Evolutionary conservation across 2,888 invertebrate genomes (phyloP).

Genomic region (Branchipolynoe longqiensis): DNA sequence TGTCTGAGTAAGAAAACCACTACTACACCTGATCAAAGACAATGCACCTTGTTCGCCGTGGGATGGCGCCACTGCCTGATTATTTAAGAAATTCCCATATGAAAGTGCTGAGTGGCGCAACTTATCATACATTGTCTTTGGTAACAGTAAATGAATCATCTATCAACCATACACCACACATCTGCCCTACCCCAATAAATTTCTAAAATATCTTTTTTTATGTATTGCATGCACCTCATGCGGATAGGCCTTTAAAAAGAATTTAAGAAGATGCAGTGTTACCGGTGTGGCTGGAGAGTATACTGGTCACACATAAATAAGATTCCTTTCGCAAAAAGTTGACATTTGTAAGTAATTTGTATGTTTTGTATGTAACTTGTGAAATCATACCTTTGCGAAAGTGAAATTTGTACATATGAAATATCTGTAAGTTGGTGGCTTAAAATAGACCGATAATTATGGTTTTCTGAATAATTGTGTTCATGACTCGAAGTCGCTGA

Average conservation of each 20-base stretch:
- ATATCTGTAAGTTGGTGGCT: not conserved
- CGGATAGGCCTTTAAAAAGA: not conserved
- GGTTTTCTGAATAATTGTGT: not conserved
- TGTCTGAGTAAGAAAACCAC: too few relatives aligned
- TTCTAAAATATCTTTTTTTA: not conserved
- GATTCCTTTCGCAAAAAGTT: slow-evolving; percentile 1
- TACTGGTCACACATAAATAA: too few relatives aligned
- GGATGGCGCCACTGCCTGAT: too few relatives aligned
- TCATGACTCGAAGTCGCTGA: not conserved
- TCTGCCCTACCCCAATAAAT: too few relatives aligned
- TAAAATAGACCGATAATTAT: not conserved
- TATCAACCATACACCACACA: too few relatives aligned
- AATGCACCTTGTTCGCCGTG: too few relatives aligned
- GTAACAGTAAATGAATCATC: not conserved
- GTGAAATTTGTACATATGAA: slow-evolving; percentile 15
- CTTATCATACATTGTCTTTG: too few relatives aligned
- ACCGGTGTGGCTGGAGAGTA: too few relatives aligned
- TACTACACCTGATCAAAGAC: too few relatives aligned
- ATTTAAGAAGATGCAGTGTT: too few relatives aligned
- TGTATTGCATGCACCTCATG: not conserved
- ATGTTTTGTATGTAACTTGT: slow-evolving; percentile 17
- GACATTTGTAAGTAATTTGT: slow-evolving; percentile 24
- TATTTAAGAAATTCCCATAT: too few relatives aligned
- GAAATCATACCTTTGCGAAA: not conserved
- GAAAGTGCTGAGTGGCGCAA: too few relatives aligned